Evolutionary conservation across 2,888 invertebrate species (phyloP).

Genomic region (Heteromyza rotundicornis): DNA sequence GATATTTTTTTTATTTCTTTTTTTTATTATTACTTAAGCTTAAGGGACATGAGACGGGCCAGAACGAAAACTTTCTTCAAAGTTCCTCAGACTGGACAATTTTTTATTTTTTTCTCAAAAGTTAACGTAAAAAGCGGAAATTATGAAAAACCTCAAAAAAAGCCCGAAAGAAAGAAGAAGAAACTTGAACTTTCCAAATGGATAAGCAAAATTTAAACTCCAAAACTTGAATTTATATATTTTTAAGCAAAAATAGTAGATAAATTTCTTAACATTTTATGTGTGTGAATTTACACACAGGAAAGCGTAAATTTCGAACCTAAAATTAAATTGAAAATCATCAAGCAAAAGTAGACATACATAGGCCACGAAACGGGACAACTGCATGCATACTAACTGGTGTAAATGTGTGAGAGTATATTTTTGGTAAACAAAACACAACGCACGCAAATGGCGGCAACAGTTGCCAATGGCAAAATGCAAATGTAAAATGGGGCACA

Average conservation of each 20-base stretch:
- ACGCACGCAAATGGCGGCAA: constrained; percentile 8
- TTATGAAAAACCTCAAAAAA: constrained; percentile 3
- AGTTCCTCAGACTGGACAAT: background rate
- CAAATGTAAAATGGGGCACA: constrained; percentile 27
- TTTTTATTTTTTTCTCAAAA: background rate
- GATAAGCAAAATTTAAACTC: constrained; percentile 21
- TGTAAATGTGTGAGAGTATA: background rate
- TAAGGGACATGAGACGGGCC: background rate
- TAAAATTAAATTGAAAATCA: constrained; percentile 30
- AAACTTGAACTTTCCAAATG: no score
- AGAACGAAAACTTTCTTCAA: constrained; percentile 4
- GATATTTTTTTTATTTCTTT: background rate
- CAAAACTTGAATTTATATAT: no score
- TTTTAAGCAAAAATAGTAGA: no score
- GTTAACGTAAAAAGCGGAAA: constrained; percentile 7
- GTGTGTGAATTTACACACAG: constrained; percentile 10
- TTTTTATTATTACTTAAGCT: background rate
- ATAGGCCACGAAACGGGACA: no score
- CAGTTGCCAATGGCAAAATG: constrained; percentile 7
- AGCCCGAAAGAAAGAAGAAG: background rate
- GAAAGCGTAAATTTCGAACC: background rate
- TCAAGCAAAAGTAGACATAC: background rate
- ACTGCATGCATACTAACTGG: background rate
- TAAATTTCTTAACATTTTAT: constrained; percentile 24
- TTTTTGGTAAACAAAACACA: background rate